Conservation (phyloP, 2,113 vertebrate genomes). For the Pygoscelis adeliae region DNA sequence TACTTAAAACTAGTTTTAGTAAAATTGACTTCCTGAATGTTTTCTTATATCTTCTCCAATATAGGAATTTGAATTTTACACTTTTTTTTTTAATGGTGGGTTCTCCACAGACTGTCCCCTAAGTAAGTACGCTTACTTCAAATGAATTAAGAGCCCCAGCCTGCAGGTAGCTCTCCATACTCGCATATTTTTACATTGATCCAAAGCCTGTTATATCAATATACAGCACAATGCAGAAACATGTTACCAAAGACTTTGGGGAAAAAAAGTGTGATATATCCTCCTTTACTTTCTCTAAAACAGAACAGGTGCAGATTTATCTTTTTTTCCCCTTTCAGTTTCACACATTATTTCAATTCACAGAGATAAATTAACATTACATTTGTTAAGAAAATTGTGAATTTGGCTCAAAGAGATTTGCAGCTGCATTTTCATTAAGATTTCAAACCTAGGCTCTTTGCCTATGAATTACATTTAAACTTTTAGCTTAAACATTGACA, state of each 20-base stretch:
- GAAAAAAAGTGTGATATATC: not conserved
- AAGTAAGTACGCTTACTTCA: not conserved
- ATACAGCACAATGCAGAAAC: not conserved
- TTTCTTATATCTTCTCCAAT: slow-evolving; percentile 81
- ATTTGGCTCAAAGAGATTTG: not conserved
- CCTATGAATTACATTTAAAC: not conserved
- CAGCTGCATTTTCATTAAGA: not conserved
- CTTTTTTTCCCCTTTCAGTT: accelerated
- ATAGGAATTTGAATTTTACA: not conserved
- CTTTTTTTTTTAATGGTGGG: not conserved
- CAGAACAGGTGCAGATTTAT: not conserved
- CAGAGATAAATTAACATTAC: not conserved
- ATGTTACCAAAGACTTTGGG: not conserved
- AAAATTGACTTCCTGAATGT: slow-evolving; percentile 95
- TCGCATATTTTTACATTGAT: not conserved
- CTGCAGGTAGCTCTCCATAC: not conserved
- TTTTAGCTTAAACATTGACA: not conserved
- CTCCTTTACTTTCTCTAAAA: not conserved
- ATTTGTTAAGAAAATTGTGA: not conserved
- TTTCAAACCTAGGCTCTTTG: not conserved
- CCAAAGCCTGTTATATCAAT: not conserved
- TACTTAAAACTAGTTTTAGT: slow-evolving; percentile 94
- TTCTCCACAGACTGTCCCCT: not conserved
- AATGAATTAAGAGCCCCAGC: not conserved
- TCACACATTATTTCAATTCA: not conserved